These are phyloP conservation scores for Amphipoea lucens DNA, from an alignment of 2,888 invertebrate species.

Conservation along the genomic window DNA sequence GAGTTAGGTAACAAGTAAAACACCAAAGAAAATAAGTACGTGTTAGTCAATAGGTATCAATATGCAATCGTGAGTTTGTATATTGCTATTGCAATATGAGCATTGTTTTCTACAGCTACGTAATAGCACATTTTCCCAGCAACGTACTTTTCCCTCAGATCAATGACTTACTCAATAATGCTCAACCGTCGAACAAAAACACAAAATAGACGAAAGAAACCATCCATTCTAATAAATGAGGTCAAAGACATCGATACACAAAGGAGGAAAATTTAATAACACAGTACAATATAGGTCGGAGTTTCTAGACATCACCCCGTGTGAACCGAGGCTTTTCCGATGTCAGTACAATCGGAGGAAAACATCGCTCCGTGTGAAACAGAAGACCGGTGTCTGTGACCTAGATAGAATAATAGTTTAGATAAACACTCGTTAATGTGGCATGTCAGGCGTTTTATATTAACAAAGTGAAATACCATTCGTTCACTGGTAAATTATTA, in stretches of 20 bases:
- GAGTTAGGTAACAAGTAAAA: background rate
- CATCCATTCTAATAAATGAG: slow-evolving; percentile 48
- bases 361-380: slow-evolving; percentile 46
- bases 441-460: slow-evolving; percentile 4
- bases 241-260: slow-evolving; percentile 58
- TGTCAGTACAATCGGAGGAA: slow-evolving; percentile 51
- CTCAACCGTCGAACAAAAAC: slow-evolving; percentile 38
- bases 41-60: background rate
- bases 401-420: slow-evolving; percentile 33
- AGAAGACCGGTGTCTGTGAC: slow-evolving; percentile 20
- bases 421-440: background rate
- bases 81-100: slow-evolving; percentile 22
- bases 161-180: slow-evolving; percentile 55
- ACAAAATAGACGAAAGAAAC: slow-evolving; percentile 40
- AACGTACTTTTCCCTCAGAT: slow-evolving; percentile 35
- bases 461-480: background rate
- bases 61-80: slow-evolving; percentile 17
- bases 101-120: slow-evolving; percentile 40
- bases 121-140: slow-evolving; percentile 49
- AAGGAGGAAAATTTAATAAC: slow-evolving; percentile 65
- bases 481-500: too few species aligned
- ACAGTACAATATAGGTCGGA: slow-evolving; percentile 62
- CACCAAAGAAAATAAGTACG: slow-evolving; percentile 9
- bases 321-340: slow-evolving; percentile 52
- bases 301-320: slow-evolving; percentile 61